Evolutionary conservation across 2,888 invertebrate genomes (phyloP).

Genomic region (Agrilus mali): DNA sequence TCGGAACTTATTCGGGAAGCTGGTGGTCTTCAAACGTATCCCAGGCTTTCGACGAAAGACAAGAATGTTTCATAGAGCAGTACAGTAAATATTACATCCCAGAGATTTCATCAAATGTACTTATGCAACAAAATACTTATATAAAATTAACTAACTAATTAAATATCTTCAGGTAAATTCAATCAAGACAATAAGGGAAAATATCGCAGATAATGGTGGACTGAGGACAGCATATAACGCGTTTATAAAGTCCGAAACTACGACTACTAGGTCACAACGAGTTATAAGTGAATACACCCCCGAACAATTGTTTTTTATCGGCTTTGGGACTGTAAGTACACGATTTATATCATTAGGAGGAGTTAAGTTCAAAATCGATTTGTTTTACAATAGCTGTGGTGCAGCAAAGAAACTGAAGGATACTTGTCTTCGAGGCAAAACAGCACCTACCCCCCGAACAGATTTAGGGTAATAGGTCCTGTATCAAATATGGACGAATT

Average conservation of each 20-base stretch:
- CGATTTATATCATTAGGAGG: background rate
- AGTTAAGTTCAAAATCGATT: background rate
- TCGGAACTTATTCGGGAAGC: conserved; percentile 35
- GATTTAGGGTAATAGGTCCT: conserved; percentile 29
- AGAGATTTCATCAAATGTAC: conserved; percentile 26
- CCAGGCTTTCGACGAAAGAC: conserved; percentile 23
- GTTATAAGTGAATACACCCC: conserved; percentile 17
- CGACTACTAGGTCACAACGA: conserved; percentile 1
- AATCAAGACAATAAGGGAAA: conserved; percentile 35
- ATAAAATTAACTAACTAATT: conserved; percentile 1
- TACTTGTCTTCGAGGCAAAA: conserved; percentile 19
- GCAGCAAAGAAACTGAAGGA: conserved; percentile 21
- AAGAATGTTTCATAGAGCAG: conserved; percentile 33
- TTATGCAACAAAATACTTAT: conserved; percentile 3
- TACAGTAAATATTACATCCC: conserved; percentile 31
- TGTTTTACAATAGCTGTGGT: conserved; percentile 28
- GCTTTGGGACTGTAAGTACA: conserved; percentile 29
- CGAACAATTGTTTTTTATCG: conserved; percentile 32
- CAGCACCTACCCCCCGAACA: conserved; percentile 21
- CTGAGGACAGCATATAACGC: conserved; percentile 27
- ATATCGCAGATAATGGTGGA: conserved; percentile 34
- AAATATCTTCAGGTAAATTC: conserved; percentile 37
- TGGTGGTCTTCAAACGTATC: conserved; percentile 30
- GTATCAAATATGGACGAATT: conserved; percentile 32
- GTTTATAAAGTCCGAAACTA: conserved; percentile 11